Evolutionary conservation across 2,888 invertebrate species (phyloP), one percentile per base, ranked within the genome.

Genomic region (Melipona bicolor): DNA sequence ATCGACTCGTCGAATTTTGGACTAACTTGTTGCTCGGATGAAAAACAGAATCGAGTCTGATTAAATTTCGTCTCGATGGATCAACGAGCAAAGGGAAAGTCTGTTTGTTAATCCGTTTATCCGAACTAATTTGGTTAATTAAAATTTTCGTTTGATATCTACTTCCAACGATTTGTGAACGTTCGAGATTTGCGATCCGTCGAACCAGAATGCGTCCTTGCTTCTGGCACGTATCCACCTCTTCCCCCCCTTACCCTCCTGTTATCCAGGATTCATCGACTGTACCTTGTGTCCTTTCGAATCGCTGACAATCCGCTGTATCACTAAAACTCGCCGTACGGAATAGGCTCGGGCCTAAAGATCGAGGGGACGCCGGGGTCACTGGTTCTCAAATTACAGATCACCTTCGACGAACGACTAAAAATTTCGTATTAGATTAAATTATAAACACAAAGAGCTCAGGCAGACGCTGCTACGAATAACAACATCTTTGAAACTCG

Each of bases 301-400:
- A 84, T 79, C 73, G 71, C 27, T 69, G 61, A 68, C 74, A 56
- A 79, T 79, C 59, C 65, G 64, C 43, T 69, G 70, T 82, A 72
- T 78, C 74, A 19, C 75, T 72, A 68, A 82, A 84, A 84, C 74
- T 75, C 64, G 74, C 69, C 77, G 77, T 67, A 62, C 77, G 69
- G 69, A 77, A 71, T 73, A 67, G 73, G 50, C 13, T 27, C 52
- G 81, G 43, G 68, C 49, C 24, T 27, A 54, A 56, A 56, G 54
- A 54, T 68, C 21, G 43, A 56, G 59, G 62, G 69, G 73, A 52
- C 73, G 27, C 17, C 43, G 27, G 19, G 19, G 15, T 52, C 17
- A 36, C 64, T 1, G 78, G 80, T 80, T 80, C 77, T 80, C 80
- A 77, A 80, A 67, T 36, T 4, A 5, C 13, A 27, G 36, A 32